Evolutionary conservation across 2,888 invertebrate species (phyloP).

Genomic region (Chironomus riparius): DNA sequence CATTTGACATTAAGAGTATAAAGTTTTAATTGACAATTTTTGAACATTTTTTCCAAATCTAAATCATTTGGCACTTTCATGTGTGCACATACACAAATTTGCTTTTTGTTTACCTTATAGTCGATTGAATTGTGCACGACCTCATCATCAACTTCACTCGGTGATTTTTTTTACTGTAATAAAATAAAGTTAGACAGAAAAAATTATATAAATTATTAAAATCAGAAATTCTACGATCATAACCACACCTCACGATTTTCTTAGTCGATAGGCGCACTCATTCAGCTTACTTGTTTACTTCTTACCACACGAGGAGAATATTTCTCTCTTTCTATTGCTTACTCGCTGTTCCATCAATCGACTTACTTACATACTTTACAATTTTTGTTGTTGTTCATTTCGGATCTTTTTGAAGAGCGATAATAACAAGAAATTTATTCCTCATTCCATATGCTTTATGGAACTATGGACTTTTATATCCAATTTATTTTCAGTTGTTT

Average conservation of each 20-base stretch:
- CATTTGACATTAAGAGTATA: too few species aligned
- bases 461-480: too few species aligned
- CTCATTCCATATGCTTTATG: too few species aligned
- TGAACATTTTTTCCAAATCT: too few species aligned
- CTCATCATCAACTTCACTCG: too few species aligned
- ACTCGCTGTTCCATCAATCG: too few species aligned
- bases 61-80: too few species aligned
- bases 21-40: too few species aligned
- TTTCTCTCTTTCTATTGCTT: too few species aligned
- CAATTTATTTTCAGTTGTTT: background rate
- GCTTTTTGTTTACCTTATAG: too few species aligned
- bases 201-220: background rate
- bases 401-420: background rate
- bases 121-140: too few species aligned
- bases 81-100: too few species aligned
- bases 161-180: background rate
- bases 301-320: background rate
- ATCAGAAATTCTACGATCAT: background rate
- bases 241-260: background rate
- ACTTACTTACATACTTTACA: background rate
- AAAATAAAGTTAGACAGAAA: background rate
- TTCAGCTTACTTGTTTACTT: background rate
- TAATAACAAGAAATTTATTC: background rate
- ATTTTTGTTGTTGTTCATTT: background rate
- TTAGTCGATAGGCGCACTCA: background rate